Conservation (phyloP, 2,113 vertebrate genomes). For the Seriola dumerili region DNA sequence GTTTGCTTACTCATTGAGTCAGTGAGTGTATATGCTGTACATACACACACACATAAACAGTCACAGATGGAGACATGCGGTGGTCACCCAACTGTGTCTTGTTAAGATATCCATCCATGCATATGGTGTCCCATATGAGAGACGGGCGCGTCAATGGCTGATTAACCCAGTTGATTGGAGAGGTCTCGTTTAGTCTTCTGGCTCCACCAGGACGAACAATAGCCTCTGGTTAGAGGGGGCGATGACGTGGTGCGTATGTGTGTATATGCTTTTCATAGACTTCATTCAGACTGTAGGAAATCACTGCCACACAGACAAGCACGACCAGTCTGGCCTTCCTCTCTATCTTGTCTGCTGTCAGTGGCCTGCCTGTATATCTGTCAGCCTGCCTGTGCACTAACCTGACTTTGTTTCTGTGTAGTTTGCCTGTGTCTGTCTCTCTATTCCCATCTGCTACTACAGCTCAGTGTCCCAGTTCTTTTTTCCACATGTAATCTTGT, state of each 20-base stretch:
- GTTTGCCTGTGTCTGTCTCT: background rate
- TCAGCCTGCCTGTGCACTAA: background rate
- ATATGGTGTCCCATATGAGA: conserved; percentile 76
- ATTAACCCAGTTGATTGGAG: conserved; percentile 72
- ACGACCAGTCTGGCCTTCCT: background rate
- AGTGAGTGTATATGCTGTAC: background rate
- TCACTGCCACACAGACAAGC: background rate
- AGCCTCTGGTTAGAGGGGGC: conserved; percentile 47
- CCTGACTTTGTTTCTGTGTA: background rate
- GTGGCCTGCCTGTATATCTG: background rate
- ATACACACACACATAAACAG: conserved; percentile 9
- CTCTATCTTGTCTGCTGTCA: conserved; percentile 6
- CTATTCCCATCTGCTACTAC: background rate
- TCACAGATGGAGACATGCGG: conserved; percentile 65
- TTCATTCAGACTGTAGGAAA: conserved; percentile 41
- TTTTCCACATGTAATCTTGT: background rate
- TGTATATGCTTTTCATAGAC: conserved; percentile 33
- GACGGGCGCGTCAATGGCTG: conserved; percentile 27
- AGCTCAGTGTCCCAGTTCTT: background rate
- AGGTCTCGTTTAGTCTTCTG: conserved; percentile 58
- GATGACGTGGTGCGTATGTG: conserved; percentile 10
- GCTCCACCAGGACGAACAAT: conserved; percentile 60
- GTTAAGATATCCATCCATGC: conserved; percentile 64
- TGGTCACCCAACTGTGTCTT: conserved; percentile 16
- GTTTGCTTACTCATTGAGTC: conserved; percentile 8